A percentile compares a stretch with the other conserved stretches of the same genome.
phyloP scores from a whole-genome alignment of 2,113 vertebrate genomes.

The Heteronetta atricapilla region DNA sequence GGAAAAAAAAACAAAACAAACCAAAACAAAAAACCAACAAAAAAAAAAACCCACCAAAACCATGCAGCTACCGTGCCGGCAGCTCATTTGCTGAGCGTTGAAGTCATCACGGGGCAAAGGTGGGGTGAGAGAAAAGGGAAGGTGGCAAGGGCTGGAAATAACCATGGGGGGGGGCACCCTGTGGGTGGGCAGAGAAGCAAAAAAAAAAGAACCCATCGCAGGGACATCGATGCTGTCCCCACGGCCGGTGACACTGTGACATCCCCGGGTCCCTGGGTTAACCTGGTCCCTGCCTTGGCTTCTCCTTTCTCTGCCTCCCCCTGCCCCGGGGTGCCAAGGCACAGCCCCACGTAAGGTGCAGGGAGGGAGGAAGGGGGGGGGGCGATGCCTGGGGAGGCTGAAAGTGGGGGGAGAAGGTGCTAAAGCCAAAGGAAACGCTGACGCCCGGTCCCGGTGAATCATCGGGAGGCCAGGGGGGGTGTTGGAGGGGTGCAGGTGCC shows the following conservation, averaged over 20 bases:
- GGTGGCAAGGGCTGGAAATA: not conserved
- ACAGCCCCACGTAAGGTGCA: not conserved
- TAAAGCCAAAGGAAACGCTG: not conserved
- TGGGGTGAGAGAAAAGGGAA: too few species aligned
- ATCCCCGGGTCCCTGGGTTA: too few species aligned
- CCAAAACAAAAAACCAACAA: not conserved
- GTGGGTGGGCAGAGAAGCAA: too few species aligned
- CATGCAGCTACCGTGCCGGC: too few species aligned
- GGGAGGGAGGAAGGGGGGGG: too few species aligned
- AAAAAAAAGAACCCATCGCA: not conserved
- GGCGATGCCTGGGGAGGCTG: fast-evolving
- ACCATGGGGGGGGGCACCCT: too few species aligned
- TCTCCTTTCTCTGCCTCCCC: not conserved
- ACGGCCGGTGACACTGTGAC: not conserved
- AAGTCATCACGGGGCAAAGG: not conserved
- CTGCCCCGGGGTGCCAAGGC: too few species aligned
- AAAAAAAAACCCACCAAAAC: too few species aligned
- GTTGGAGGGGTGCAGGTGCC: not conserved
- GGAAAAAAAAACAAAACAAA: too few species aligned
- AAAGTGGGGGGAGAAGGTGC: not conserved
- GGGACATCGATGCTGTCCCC: not conserved
- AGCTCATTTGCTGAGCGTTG: not conserved
- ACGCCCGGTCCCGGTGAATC: fast-evolving
- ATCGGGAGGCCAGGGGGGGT: not conserved
- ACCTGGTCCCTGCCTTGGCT: not conserved